Percentiles rank a stretch among this genome's conserved stretches.
These are phyloP conservation scores for Ochotona curzoniae DNA, from an alignment of 2,113 vertebrate genomes.

Conservation along the genomic window DNA sequence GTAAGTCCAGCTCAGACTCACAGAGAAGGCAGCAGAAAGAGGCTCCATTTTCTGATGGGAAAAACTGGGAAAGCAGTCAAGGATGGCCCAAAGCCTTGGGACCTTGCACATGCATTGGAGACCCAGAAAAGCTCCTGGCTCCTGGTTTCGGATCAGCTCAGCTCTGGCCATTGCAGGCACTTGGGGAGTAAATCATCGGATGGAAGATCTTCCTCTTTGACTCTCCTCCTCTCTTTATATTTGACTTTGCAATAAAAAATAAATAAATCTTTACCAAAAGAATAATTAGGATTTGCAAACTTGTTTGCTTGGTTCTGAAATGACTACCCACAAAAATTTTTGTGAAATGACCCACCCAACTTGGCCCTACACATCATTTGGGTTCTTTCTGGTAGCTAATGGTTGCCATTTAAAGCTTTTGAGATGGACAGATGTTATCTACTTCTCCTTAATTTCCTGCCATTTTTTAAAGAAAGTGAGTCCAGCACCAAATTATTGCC, in stretches of 20 bases:
- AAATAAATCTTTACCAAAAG: no score
- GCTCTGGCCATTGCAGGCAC: no score
- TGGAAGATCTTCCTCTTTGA: no score
- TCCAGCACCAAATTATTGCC: background rate
- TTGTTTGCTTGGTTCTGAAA: background rate
- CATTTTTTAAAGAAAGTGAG: slow-evolving; percentile 13
- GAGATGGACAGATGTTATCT: background rate
- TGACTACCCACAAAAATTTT: background rate
- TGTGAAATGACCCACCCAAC: background rate
- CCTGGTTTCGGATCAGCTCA: no score
- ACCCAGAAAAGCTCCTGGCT: no score
- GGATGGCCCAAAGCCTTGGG: no score
- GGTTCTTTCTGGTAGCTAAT: background rate
- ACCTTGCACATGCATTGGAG: no score
- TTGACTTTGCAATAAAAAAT: no score
- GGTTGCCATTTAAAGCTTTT: background rate
- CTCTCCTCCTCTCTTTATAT: no score
- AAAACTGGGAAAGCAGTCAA: background rate
- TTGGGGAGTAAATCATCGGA: no score
- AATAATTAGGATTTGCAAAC: background rate
- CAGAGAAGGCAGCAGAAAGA: background rate
- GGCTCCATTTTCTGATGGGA: background rate
- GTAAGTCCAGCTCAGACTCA: background rate
- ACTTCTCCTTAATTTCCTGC: background rate
- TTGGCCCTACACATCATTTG: background rate